Evolutionary conservation across 2,113 vertebrate genomes (phyloP), one percentile per base, ranked within the genome.

Genomic region (Toxotes jaculatrix): DNA sequence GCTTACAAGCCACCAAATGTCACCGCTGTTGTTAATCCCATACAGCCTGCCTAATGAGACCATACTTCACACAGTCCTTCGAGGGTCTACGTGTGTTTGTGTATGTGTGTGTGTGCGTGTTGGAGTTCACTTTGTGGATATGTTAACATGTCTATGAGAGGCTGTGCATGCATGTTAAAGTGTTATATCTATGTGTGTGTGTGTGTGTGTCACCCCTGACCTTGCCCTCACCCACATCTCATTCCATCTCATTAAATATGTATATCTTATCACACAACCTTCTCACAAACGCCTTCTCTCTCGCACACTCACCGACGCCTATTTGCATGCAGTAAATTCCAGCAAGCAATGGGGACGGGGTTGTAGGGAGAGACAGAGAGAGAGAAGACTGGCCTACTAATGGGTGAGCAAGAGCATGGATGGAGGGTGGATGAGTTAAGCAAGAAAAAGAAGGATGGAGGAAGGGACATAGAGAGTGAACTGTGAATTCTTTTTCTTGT

Each of bases 211-310:
- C 90, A 92, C 91, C 90, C 86, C 90, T 92, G 85, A 90, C 90
- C 88, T 92, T 89, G 91, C 75, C 93, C 34, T 90, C 93, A 92
- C 85, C 92, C 94, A 95, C 96, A 95, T 95, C 96, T 96, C 96
- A 97, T 97, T 97, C 95, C 94, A 95, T 96, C 96, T 99, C 97
- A 99, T 99, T 99, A 99, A 99, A 99, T 97, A 99, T 99, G 98
- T 97, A 99, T 99, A 98, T 98, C 97, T 98, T 97, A 99, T 98
- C 97, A 97, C 96, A 96, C 92, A 95, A 93, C 95, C 95, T 67
- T 38, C 87, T 59, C 63, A 77, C 81, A 77, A 70, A 80, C 4
- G 36, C 69, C 49, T 60, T 67, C 56, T 56, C 57, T 56, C 76
- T 70, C 77, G 68, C 38, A 82, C 63, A 62, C 81, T 31, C 60